Evolutionary conservation across 1,140 invertebrate genomes (phyloP), one percentile per base, ranked within the genome.

Genomic region (Camponotus floridanus): DNA sequence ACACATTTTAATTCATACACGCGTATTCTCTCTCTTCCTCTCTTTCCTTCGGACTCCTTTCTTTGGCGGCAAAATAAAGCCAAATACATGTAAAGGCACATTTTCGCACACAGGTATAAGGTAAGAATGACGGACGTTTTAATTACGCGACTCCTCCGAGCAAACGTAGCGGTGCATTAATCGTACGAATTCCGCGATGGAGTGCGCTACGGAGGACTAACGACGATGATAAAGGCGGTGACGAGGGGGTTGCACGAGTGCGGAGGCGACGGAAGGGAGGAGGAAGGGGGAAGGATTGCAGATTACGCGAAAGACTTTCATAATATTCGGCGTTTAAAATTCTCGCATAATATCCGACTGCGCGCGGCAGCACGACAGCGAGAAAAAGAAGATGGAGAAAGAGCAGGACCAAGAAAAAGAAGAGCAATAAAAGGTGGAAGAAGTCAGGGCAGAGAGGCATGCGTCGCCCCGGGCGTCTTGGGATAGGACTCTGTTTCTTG

Each of bases 251-350:
- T 67, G 71, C 31, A 65, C 57, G 26, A 26, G 26, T 26, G 76
- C 85, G 76, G 31, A 51, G 70, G 62, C 48, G 45, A 86, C 88
- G 65, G 86, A n/a, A n/a, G n/a, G n/a, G n/a, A n/a, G 4, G 13
- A 15, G 15, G 48, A 51, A 51, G 48, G 48, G 48, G 3, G 13
- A 65, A 81, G 51, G 55, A 57, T 86, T 88, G 88, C 89, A 88
- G 91, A 91, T 92, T 88, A 91, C 86, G 90, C 88, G 91, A 92
- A 93, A 93, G 93, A 94, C 93, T 94, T 94, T 94, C 92, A 91
- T 94, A 94, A 94, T 94, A 93, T 93, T 93, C 92, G 92, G 90
- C 88, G 92, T 93, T 94, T 93, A 93, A 94, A 94, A 94, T 94
- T 94, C 93, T 92, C 93, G 92, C 92, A 94, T 93, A 93, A 93